A percentile compares a stretch with the other conserved stretches of the same genome.
Conservation (phyloP, 1,140 invertebrate species). For the Pseudachorutes palmiensis region DNA sequence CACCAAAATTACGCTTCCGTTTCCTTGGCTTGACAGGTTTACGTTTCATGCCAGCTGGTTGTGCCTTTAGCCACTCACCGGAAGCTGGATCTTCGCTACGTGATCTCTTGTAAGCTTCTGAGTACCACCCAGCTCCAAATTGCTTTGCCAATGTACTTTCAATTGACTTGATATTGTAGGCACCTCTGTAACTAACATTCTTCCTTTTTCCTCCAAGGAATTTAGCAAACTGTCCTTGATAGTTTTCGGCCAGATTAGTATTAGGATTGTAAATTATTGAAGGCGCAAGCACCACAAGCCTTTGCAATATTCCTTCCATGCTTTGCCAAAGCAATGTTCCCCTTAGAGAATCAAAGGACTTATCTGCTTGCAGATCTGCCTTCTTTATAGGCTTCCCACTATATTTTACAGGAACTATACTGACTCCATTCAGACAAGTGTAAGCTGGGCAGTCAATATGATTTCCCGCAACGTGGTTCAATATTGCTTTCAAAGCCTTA, state of each 20-base stretch:
- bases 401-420: not conserved
- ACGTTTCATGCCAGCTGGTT: not conserved
- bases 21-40: not conserved
- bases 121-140: constrained; percentile 3
- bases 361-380: too few species aligned
- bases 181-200: constrained; percentile 37
- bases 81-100: not conserved
- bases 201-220: constrained; percentile 42
- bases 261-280: constrained; percentile 39
- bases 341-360: too few species aligned
- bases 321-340: too few species aligned
- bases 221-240: constrained; percentile 41
- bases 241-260: constrained; percentile 44
- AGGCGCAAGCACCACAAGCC: constrained; percentile 11
- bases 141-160: not conserved
- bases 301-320: not conserved
- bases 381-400: too few species aligned
- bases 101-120: not conserved
- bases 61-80: not conserved
- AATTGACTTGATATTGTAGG: constrained; percentile 32
- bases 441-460: not conserved
- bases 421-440: constrained; percentile 8
- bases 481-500: not conserved
- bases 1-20: not conserved
- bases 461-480: not conserved